phyloP scores from a whole-genome alignment of 2,888 invertebrate genomes.

The Acanthoscelides obtectus region DNA sequence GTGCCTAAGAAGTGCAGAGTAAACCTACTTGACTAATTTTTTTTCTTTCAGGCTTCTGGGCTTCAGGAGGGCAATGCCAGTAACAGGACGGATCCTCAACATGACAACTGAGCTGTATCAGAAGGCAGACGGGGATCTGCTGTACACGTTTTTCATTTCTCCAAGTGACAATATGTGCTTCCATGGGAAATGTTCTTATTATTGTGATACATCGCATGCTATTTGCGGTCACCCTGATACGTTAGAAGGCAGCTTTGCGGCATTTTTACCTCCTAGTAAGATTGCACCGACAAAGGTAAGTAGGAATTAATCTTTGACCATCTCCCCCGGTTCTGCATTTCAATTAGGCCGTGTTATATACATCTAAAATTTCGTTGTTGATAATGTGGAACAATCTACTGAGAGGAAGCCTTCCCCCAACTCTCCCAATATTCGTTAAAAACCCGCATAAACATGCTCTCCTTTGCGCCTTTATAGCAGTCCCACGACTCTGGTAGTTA shows the following conservation, averaged over 20 bases:
- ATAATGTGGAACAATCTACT: too few species aligned
- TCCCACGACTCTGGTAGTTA: too few species aligned
- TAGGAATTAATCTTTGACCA: too few species aligned
- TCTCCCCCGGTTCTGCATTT: too few species aligned
- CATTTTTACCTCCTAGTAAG: conserved; percentile 84
- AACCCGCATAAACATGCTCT: too few species aligned
- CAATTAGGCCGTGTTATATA: too few species aligned
- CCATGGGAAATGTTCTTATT: conserved; percentile 89
- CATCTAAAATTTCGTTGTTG: too few species aligned
- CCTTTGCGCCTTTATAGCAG: too few species aligned
- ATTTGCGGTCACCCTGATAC: conserved; percentile 93
- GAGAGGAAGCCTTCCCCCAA: too few species aligned
- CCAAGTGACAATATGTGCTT: conserved; percentile 89
- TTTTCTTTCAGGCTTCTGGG: conserved; percentile 71
- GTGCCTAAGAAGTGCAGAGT: too few species aligned
- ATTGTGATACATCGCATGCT: conserved; percentile 89
- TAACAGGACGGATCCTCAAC: conserved; percentile 87
- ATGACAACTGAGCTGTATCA: conserved; percentile 93
- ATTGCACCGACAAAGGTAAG: conserved; percentile 78
- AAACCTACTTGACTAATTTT: too few species aligned
- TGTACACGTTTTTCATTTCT: conserved; percentile 90
- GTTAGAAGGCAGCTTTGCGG: conserved; percentile 93
- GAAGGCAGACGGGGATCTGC: conserved; percentile 84
- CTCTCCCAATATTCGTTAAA: too few species aligned
- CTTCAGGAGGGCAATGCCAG: conserved; percentile 94